Base-by-base conservation (phyloP, 2,888 invertebrate genomes). In the Idaea dimidiata region DNA sequence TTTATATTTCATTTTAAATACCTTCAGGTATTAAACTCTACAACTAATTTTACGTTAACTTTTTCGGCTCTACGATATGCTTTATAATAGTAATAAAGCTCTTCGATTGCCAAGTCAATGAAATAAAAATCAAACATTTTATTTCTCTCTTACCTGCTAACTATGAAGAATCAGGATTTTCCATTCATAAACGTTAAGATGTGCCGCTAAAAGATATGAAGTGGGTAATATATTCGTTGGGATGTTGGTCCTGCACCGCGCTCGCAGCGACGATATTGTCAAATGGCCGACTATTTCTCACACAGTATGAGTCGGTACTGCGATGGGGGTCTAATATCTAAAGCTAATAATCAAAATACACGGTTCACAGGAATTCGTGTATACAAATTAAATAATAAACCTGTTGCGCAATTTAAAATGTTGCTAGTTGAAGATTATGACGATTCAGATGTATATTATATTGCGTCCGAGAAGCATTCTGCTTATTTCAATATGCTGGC, bases 221-320 rank as follows among this genome's bases (percentile, higher is more conserved):
- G 79, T 78, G 72, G 66, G 75, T 76, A 78, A 81, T 76, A 76
- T 77, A 82, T 74, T 74, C 74, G 69, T 66, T 74, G 72, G 79
- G 72, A 75, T 80, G 79, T 83, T 81, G 79, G 73, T 72, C 69
- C 72, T 68, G 72, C 84, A 78, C 58, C 43, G 79, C 78, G 79
- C 24, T 76, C 74, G 75, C 81, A 77, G 77, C 80, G 80, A 80
- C 77, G 82, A 86, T 87, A 83, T 84, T 86, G 84, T 86, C 85
- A 87, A 88, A 88, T 87, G 81, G 79, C 75, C 75, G 76, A 76
- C 84, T 79, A 88, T 88, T 85, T 88, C 83, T 88, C 88, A 87
- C 87, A 73, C 87, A 85, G 88, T 87, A 72, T 86, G 87, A 83
- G 82, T 63, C 79, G 75, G 74, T 83, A 81, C 84, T 84, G 80